Percentiles rank a stretch among this genome's conserved stretches.
Evolutionary conservation across 2,888 invertebrate species (phyloP).

Genomic region (Caenorhabditis sp.): DNA sequence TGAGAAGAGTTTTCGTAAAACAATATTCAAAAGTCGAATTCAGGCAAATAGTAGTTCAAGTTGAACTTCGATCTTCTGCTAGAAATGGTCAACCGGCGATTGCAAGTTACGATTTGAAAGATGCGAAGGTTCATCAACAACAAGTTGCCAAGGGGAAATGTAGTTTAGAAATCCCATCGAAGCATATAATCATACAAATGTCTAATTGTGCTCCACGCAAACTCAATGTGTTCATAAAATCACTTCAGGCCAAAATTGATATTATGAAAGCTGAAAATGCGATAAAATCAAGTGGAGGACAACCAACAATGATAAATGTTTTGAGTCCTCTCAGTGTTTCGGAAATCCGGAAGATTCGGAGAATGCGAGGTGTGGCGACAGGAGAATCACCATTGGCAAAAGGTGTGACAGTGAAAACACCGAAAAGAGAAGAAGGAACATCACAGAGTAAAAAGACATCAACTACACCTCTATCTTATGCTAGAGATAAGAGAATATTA

Average conservation of each 20-base stretch:
- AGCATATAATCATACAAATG: constrained; percentile 47
- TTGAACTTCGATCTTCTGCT: constrained; percentile 31
- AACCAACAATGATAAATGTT: constrained; percentile 52
- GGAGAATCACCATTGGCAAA: constrained; percentile 32
- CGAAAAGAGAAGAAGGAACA: constrained; percentile 2
- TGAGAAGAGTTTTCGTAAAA: constrained; percentile 6
- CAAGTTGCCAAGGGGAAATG: constrained; percentile 43
- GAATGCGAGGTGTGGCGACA: constrained; percentile 31
- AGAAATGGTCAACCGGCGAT: constrained; percentile 34
- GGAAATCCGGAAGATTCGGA: constrained; percentile 56
- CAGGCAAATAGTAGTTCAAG: constrained; percentile 51
- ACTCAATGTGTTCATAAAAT: constrained; percentile 59
- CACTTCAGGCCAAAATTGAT: constrained; percentile 58
- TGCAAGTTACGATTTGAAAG: constrained; percentile 38
- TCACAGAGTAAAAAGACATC: background rate
- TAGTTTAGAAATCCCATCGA: constrained; percentile 51
- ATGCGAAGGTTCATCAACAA: constrained; percentile 47
- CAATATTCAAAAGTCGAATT: background rate
- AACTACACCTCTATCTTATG: constrained; percentile 6
- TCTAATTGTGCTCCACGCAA: constrained; percentile 57
- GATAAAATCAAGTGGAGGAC: constrained; percentile 22
- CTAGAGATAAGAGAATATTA: constrained; percentile 18
- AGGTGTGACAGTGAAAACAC: background rate
- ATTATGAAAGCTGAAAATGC: constrained; percentile 47
- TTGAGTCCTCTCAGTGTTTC: constrained; percentile 56